These are phyloP conservation scores for Mastomys coucha DNA, from an alignment of 2,113 vertebrate species.

Conservation along the genomic window DNA sequence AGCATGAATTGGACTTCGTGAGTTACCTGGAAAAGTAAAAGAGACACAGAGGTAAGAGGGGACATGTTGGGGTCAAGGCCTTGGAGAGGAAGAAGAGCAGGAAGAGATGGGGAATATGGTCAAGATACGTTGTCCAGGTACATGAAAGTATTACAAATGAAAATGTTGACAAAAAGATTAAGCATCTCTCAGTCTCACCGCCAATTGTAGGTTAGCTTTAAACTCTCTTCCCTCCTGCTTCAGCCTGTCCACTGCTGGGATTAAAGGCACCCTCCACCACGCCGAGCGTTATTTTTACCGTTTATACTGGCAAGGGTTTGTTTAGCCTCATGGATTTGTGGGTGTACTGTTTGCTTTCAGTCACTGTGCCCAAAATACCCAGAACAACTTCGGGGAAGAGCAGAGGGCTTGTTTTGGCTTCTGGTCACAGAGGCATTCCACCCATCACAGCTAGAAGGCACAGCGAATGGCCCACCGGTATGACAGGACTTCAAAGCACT, in stretches of 20 bases:
- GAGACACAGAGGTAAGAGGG: neutral
- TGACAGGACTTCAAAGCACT: too few relatives aligned
- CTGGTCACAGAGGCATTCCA: too few relatives aligned
- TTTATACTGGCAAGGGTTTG: neutral
- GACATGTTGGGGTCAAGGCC: neutral
- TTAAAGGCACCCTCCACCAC: neutral
- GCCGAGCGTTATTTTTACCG: too few relatives aligned
- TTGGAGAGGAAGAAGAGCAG: neutral
- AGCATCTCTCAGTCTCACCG: neutral
- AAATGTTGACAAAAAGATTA: neutral
- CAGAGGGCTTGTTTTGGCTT: neutral
- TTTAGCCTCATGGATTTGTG: neutral
- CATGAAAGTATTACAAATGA: neutral
- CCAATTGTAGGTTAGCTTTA: too few relatives aligned
- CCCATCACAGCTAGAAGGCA: neutral
- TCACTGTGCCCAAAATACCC: neutral
- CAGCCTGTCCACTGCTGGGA: neutral
- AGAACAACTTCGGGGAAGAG: neutral
- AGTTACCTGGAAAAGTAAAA: neutral
- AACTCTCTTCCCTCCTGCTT: neutral
- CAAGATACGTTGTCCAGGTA: neutral
- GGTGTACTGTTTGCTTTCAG: neutral
- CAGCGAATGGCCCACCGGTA: too few relatives aligned
- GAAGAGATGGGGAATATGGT: too few relatives aligned
- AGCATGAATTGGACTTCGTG: neutral